Conservation (phyloP, 2,797 vertebrate species). For the Myoxocephalus aenaeus region DNA sequence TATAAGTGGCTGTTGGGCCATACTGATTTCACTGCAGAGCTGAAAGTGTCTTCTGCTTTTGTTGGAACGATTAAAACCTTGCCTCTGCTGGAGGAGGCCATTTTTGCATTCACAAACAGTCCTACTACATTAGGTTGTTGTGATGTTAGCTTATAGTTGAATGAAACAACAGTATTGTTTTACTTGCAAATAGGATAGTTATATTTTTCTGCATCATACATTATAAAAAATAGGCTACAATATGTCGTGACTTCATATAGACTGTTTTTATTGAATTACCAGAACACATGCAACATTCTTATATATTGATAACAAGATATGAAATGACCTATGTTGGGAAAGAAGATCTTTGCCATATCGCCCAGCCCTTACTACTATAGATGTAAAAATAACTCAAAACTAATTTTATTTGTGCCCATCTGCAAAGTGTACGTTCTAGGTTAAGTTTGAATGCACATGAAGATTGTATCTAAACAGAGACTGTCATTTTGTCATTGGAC, state of each 20-base stretch:
- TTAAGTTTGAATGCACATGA: neutral
- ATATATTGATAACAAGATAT: neutral
- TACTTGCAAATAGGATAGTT: too few relatives aligned
- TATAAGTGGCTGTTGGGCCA: neutral
- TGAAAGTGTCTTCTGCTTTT: neutral
- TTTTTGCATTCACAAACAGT: neutral
- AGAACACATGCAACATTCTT: neutral
- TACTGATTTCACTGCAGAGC: neutral
- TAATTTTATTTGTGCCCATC: neutral
- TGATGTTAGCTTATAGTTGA: neutral
- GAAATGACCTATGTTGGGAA: too few relatives aligned
- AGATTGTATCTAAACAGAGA: neutral
- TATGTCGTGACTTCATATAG: neutral
- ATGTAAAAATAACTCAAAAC: neutral
- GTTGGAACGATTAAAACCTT: neutral
- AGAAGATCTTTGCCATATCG: too few relatives aligned
- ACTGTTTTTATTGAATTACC: neutral
- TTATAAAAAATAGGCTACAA: neutral
- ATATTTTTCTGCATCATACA: neutral
- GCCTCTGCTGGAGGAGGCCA: conserved; percentile 4
- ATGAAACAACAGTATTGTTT: neutral
- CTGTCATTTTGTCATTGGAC: neutral
- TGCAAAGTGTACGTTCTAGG: neutral
- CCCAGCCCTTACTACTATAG: neutral
- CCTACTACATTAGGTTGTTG: neutral